Evolutionary conservation across 2,888 invertebrate genomes (phyloP), one percentile per base, ranked within the genome.

Genomic region (Drosophila aldrichi): DNA sequence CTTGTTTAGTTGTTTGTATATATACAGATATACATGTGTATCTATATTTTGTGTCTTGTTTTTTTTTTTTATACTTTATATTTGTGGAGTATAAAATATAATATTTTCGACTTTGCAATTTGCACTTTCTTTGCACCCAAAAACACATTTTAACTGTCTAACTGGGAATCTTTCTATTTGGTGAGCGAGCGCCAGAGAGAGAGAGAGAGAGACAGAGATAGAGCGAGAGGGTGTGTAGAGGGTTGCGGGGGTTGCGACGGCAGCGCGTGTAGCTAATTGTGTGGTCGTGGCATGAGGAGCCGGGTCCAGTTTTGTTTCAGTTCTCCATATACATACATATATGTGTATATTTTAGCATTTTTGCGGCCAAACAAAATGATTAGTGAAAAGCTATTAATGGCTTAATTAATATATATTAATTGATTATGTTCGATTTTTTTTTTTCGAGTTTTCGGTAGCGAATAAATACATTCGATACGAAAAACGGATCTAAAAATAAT

Each of bases 371-470:
- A 88, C 87, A 87, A 87, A 88, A 84, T 88, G 89, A 83, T 84
- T 88, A 88, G 83, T 87, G 74, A 81, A 83, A 83, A 63, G 81
- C 78, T 87, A 88, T 83, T 88, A 84, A 87, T 88, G 69, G 85
- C 74, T 83, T 68, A 64, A 82, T 81, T 75, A 75, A 67, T 70
- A 81, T 56, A 73, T 73, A 87, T 88, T 84, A 87, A 82, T 86
- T 83, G 81, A 77, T 77, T 74, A 74, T 77, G 63, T 82, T 74
- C 49, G 63, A 64, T 55, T 43, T 48, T 54, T 32, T 41, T 22
- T 2, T 20, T 22, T 2, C 16, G 29, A 34, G 41, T 12, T 36
- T 58, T 20, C n/a, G 57, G 22, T 57, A 54, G 44, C 51, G 55
- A 49, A 34, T 69, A 51, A 38, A 32, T 52, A 46, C 52, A 43